A percentile compares a stretch with the other conserved stretches of the same genome.
phyloP scores from a whole-genome alignment of 1,140 invertebrate species.

The Neuroterus valhalla region DNA sequence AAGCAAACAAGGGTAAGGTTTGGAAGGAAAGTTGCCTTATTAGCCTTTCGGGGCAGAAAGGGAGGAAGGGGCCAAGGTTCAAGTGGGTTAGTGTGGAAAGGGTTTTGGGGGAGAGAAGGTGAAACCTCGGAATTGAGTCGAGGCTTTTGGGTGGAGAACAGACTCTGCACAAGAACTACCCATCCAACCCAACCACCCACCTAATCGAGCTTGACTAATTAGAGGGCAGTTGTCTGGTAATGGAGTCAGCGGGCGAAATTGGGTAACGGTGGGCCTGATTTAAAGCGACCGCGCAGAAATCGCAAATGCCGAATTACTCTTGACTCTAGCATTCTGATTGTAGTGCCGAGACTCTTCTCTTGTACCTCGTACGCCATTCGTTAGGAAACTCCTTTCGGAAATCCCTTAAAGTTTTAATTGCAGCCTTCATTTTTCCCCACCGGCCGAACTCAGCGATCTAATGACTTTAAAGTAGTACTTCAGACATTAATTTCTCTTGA shows the following conservation, averaged over 20 bases:
- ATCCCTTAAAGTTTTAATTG: slow-evolving; percentile 59
- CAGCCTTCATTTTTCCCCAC: slow-evolving; percentile 59
- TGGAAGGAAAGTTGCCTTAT: slow-evolving; percentile 10
- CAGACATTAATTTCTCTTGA: not conserved
- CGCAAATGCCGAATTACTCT: slow-evolving; percentile 49
- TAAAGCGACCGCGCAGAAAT: slow-evolving; percentile 58
- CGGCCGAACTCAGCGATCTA: not conserved
- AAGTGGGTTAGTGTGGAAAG: not conserved
- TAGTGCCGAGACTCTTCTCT: slow-evolving; percentile 14
- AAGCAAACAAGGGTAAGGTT: slow-evolving; percentile 6
- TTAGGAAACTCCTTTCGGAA: slow-evolving; percentile 31
- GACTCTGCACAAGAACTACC: slow-evolving; percentile 32
- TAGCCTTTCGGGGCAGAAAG: not conserved
- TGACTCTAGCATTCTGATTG: slow-evolving; percentile 37
- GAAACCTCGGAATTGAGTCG: slow-evolving; percentile 37
- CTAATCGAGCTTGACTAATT: slow-evolving; percentile 72
- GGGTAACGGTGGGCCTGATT: slow-evolving; percentile 66
- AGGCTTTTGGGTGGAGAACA: slow-evolving; percentile 31
- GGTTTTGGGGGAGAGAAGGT: slow-evolving; percentile 19
- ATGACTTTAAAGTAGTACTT: not conserved
- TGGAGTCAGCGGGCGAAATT: slow-evolving; percentile 65
- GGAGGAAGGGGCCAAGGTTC: slow-evolving; percentile 34
- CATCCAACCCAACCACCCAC: slow-evolving; percentile 37
- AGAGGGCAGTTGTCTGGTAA: slow-evolving; percentile 68
- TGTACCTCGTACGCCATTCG: not conserved